Evolutionary conservation across 2,888 invertebrate genomes (phyloP), one percentile per base, ranked within the genome.

Genomic region (Vanessa cardui): DNA sequence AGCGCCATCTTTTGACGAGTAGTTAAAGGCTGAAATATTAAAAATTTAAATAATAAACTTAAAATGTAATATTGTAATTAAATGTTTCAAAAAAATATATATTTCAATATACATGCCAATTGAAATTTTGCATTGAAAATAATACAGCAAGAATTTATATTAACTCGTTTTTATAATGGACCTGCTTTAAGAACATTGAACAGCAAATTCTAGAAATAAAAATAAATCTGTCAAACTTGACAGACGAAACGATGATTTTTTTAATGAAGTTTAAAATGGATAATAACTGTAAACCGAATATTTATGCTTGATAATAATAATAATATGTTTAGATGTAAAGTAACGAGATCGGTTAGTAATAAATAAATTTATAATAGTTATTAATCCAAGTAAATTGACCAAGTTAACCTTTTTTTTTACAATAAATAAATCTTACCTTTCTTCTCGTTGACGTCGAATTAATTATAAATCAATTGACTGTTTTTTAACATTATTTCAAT

Each of bases 251-350:
- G 54, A 66, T 63, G 45, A 66, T 74, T 72, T 75, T n/a, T 64
- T 52, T 69, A 69, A 72, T 70, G 72, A 47, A 33, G 46, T 62
- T 62, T 65, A 33, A 52, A 45, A 64, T 60, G 54, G 58, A 58
- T 64, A 59, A 47, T 66, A 52, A 58, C 18, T 39, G 18, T 58
- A 58, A 69, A 59, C 62, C 49, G 26, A 44, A 72, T 74, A 74
- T 72, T 75, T 74, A 74, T 72, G 39, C 61, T 64, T 65, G 50
- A 39, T 39, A 39, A 39, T 69, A 66, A 64, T 65, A 67, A 69
- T 80, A 83, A 74, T 65, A 88, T 88, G 88, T 79, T 85, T 64
- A 83, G 79, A 71, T 78, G 82, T 71, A 79, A 76, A 68, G 73
- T 80, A 63, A 69, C 79, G 67, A 76, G 76, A 72, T 70, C 78